Evolutionary conservation across 2,797 vertebrate species (phyloP), one percentile per base, ranked within the genome.

Genomic region (Fundulus diaphanus): DNA sequence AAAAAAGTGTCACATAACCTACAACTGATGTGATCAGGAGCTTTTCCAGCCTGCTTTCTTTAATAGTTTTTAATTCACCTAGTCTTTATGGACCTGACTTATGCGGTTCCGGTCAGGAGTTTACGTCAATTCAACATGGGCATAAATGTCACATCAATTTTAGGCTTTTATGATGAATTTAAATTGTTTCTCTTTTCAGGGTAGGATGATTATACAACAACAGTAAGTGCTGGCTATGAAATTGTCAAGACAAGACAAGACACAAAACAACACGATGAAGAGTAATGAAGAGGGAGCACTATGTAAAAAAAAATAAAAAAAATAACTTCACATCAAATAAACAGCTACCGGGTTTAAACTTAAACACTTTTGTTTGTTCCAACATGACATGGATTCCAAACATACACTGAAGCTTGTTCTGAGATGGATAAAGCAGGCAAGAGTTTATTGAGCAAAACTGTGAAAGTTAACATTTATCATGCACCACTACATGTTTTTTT

Each of bases 101-200:
- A 33, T 59, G 29, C 56, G 9, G 29, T 20, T 59, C 29, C 27
- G 29, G 29, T 33, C 56, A 59, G 16, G 56, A 3, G 29, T 59
- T 20, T 33, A 59, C 29, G 33, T 59, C 6, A 12, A 6, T 57
- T 57, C 27, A 57, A 57, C 27, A 57, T 57, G 13, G 27, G 54
- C 54, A 18, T 57, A 57, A 29, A 57, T 33, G 56, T 59, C 56
- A 59, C 56, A 59, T 59, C 31, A 33, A 59, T 59, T 59, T 59
- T 33, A 8, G 13, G 56, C 56, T 59, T 33, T 59, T 20, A 57
- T 57, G 15, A 33, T 20, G 29, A 59, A 59, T 59, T 59, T 20
- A 2, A 59, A 59, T 59, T 42, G 40, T 42, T n/a, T 42, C 40
- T 42, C 33, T 59, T 29, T 7, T 33, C 7, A 59, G 31, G 57